Percentiles rank a stretch among this genome's conserved stretches.
Conservation (phyloP, 2,113 vertebrate genomes). For the Gavialis gangeticus region DNA sequence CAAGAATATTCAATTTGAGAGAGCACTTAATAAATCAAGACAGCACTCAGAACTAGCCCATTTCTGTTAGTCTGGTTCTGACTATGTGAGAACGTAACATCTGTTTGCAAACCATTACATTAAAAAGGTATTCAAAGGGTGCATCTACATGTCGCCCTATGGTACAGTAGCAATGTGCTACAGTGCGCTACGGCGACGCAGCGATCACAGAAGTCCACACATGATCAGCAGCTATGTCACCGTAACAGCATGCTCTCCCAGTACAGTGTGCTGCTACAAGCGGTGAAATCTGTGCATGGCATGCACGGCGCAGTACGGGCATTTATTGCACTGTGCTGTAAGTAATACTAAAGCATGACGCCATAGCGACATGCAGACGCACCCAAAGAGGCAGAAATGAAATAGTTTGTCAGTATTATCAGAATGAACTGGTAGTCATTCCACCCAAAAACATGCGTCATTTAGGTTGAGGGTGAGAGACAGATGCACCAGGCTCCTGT, state of each 20-base stretch:
- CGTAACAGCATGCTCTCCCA: too few species aligned
- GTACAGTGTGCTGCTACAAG: too few species aligned
- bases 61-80: not conserved
- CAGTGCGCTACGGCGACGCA: too few species aligned
- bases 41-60: fast-evolving
- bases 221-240: too few species aligned
- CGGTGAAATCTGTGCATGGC: too few species aligned
- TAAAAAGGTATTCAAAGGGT: not conserved
- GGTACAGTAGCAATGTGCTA: too few species aligned
- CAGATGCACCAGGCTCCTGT: fast-evolving
- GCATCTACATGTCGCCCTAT: too few species aligned
- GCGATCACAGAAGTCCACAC: too few species aligned
- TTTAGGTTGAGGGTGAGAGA: fast-evolving
- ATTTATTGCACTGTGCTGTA: too few species aligned
- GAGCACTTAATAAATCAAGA: not conserved
- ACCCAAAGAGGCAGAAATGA: not conserved
- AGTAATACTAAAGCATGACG: too few species aligned
- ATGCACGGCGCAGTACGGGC: too few species aligned
- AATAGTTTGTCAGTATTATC: fast-evolving
- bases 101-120: not conserved
- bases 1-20: not conserved
- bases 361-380: too few species aligned
- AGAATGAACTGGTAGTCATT: fast-evolving
- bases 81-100: fast-evolving
- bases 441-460: fast-evolving